phyloP scores from a whole-genome alignment of 2,888 invertebrate genomes.

The Mesorhabditis belari region DNA sequence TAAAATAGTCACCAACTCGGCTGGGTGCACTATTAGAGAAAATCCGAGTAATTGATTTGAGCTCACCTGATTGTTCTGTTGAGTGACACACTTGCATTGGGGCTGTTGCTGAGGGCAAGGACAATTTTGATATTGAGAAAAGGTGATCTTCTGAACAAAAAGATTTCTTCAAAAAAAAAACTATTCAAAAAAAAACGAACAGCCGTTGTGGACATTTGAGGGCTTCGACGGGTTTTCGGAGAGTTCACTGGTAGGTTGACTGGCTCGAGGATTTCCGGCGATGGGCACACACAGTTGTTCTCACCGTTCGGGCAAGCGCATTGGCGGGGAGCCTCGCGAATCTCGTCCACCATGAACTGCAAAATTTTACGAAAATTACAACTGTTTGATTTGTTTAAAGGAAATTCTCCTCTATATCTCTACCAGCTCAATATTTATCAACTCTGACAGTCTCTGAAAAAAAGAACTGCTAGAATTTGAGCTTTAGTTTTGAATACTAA shows the following conservation, averaged over 20 bases:
- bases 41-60: too few relatives aligned
- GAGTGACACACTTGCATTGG: constrained; percentile 32
- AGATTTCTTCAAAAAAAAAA: neutral
- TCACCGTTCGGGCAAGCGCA: constrained; percentile 49
- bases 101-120: constrained; percentile 39
- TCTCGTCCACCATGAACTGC: constrained; percentile 44
- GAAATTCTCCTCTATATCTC: too few relatives aligned
- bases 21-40: too few relatives aligned
- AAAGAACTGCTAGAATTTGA: too few relatives aligned
- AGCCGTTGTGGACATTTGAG: constrained; percentile 14
- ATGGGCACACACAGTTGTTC: constrained; percentile 44
- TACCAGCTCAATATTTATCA: too few relatives aligned
- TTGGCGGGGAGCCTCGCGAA: constrained; percentile 41
- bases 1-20: too few relatives aligned
- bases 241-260: constrained; percentile 28
- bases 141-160: constrained; percentile 13
- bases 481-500: too few relatives aligned
- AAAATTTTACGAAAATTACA: too few relatives aligned
- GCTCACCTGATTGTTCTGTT: constrained; percentile 20
- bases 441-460: too few relatives aligned
- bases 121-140: constrained; percentile 37
- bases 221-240: constrained; percentile 27
- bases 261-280: constrained; percentile 48
- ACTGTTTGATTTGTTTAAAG: too few relatives aligned
- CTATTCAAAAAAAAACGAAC: neutral